Percentiles rank a stretch among this genome's conserved stretches.
phyloP scores from a whole-genome alignment of 1,140 invertebrate species.

The Leptestheria dahalacensis region DNA sequence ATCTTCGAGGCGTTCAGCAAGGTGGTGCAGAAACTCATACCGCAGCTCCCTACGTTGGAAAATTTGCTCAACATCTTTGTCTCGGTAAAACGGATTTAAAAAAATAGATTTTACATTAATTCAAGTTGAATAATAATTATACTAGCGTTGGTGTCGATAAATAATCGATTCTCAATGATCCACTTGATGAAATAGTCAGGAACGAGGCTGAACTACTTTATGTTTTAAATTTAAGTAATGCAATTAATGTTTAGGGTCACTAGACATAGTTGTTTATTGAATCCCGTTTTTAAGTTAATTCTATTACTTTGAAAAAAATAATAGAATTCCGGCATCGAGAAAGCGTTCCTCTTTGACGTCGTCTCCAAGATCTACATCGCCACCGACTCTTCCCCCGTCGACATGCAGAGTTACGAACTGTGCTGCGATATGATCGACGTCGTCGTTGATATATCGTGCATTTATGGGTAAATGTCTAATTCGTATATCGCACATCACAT shows the following conservation, averaged over 20 bases:
- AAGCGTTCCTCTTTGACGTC: conserved; percentile 51
- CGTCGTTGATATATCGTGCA: conserved; percentile 94
- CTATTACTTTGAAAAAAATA: not conserved
- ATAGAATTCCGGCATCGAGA: conserved; percentile 50
- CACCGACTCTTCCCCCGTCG: conserved; percentile 96
- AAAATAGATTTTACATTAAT: too few relatives aligned
- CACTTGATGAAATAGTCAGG: too few relatives aligned
- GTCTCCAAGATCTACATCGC: conserved; percentile 94
- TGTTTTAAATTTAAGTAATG: too few relatives aligned
- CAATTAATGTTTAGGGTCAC: too few relatives aligned
- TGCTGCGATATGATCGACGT: conserved; percentile 99
- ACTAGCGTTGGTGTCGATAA: too few relatives aligned
- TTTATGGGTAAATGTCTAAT: conserved; percentile 65
- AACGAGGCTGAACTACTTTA: too few relatives aligned
- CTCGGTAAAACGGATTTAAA: too few relatives aligned
- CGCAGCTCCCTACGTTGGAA: conserved; percentile 90
- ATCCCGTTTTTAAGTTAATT: conserved; percentile 66
- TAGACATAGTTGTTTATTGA: conserved; percentile 26
- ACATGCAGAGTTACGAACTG: conserved; percentile 98
- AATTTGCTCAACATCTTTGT: conserved; percentile 98
- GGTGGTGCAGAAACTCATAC: conserved; percentile 98
- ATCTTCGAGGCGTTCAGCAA: conserved; percentile 99
- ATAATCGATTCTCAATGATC: too few relatives aligned
- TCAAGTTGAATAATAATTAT: too few relatives aligned
- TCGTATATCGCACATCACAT: too few relatives aligned